A percentile compares a stretch with the other conserved stretches of the same genome.
phyloP scores from a whole-genome alignment of 2,797 vertebrate species.

The Gila robusta region DNA sequence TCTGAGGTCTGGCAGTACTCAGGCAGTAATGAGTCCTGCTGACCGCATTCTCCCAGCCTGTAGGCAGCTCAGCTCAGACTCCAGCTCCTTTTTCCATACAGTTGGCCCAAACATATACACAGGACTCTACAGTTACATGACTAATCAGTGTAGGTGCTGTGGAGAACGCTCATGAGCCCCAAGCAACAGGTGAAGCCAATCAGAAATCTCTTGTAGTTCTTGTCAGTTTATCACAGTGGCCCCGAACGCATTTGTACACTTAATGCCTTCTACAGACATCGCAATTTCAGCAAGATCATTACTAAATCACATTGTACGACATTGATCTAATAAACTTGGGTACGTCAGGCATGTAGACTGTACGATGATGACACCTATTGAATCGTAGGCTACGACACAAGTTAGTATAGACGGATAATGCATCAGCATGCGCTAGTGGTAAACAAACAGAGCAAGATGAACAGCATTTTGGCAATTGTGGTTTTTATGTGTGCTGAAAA shows the following conservation, averaged over 20 bases:
- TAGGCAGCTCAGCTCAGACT: conserved; percentile 51
- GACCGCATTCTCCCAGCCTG: conserved; percentile 65
- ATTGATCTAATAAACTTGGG: too few relatives aligned
- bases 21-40: conserved; percentile 73
- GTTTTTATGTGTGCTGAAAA: too few relatives aligned
- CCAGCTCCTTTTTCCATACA: conserved; percentile 29
- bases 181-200: conserved; percentile 29
- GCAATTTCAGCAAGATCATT: not conserved
- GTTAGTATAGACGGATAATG: not conserved
- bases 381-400: not conserved
- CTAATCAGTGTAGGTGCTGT: not conserved
- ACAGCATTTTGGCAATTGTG: too few relatives aligned
- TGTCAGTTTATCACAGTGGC: not conserved
- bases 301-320: not conserved
- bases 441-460: not conserved
- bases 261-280: not conserved
- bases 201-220: not conserved
- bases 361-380: not conserved
- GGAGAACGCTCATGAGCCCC: not conserved
- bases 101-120: not conserved
- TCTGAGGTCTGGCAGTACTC: conserved; percentile 85
- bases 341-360: not conserved
- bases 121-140: not conserved
- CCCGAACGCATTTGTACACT: not conserved
- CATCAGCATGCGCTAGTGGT: not conserved